These are phyloP conservation scores for Antrozous pallidus DNA, from an alignment of 2,797 vertebrate species.

Conservation along the genomic window DNA sequence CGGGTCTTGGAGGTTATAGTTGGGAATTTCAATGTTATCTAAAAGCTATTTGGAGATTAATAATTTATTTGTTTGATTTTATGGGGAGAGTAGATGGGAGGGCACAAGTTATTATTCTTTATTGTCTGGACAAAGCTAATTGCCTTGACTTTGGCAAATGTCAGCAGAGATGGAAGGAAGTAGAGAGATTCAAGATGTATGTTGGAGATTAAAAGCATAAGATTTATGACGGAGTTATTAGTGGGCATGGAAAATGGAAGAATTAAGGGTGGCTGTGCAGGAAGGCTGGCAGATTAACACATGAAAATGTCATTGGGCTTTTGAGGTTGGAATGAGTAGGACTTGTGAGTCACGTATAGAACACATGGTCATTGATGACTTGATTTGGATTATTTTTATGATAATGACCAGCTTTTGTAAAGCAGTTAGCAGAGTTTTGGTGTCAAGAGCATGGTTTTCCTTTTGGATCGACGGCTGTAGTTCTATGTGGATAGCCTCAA, in stretches of 20 bases:
- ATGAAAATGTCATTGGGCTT: not conserved
- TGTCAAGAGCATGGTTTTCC: not conserved
- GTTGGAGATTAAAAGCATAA: not conserved
- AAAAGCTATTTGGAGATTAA: not conserved
- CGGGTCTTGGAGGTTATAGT: not conserved
- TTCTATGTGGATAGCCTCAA: not conserved
- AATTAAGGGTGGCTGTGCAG: not conserved
- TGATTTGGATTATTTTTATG: not conserved
- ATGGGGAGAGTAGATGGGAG: not conserved
- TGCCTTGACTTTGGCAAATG: not conserved
- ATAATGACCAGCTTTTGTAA: not conserved
- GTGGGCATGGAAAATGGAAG: not conserved
- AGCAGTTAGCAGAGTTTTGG: not conserved
- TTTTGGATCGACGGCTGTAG: not conserved
- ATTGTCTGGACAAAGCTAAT: not conserved
- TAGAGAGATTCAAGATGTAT: not conserved
- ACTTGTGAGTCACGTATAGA: not conserved
- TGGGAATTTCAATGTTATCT: not conserved
- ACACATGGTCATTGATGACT: not conserved
- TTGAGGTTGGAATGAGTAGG: not conserved
- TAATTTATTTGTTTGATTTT: not conserved
- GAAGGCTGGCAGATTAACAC: not conserved
- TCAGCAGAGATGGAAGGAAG: not conserved
- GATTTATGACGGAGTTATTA: not conserved
- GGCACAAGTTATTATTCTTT: not conserved